Evolutionary conservation across 2,113 vertebrate species (phyloP).

Genomic region (Pedetes capensis): DNA sequence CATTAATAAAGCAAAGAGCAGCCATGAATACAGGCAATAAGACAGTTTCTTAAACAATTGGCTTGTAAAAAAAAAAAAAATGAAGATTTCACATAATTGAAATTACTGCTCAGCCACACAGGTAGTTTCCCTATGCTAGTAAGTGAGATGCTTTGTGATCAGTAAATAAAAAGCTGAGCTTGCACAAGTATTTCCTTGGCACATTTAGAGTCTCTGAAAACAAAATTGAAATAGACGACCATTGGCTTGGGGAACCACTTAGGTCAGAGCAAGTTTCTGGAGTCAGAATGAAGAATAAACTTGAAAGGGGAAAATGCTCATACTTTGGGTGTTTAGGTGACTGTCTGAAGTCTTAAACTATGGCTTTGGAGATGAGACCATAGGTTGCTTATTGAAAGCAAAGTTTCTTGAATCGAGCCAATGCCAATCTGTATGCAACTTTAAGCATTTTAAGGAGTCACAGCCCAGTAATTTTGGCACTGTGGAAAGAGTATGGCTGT

Average conservation of each 20-base stretch:
- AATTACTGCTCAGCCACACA: slow-evolving; percentile 41
- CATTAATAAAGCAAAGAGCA: slow-evolving; percentile 28
- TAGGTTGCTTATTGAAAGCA: slow-evolving; percentile 24
- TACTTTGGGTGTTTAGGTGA: neutral
- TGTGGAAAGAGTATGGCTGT: slow-evolving; percentile 48
- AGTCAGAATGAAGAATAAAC: slow-evolving; percentile 43
- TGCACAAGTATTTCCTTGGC: slow-evolving; percentile 52
- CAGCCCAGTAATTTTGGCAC: slow-evolving; percentile 63
- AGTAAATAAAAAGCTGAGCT: slow-evolving; percentile 21
- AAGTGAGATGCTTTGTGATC: slow-evolving; percentile 19
- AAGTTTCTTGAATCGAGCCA: neutral
- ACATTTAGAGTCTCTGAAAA: slow-evolving; percentile 46
- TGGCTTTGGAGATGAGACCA: slow-evolving; percentile 49
- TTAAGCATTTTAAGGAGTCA: neutral
- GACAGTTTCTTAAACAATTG: slow-evolving; percentile 37
- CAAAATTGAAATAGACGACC: neutral
- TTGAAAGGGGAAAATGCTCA: neutral
- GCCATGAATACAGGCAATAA: slow-evolving; percentile 21
- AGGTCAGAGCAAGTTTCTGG: slow-evolving; percentile 38
- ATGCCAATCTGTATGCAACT: slow-evolving; percentile 29
- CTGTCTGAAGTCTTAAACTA: slow-evolving; percentile 39
- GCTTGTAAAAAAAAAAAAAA: slow-evolving; percentile 17
- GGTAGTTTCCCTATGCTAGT: neutral
- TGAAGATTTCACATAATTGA: slow-evolving; percentile 24
- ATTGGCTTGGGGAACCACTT: neutral